A percentile compares a stretch with the other conserved stretches of the same genome.
phyloP scores from a whole-genome alignment of 2,797 vertebrate species.

The Rallus crepitans region DNA sequence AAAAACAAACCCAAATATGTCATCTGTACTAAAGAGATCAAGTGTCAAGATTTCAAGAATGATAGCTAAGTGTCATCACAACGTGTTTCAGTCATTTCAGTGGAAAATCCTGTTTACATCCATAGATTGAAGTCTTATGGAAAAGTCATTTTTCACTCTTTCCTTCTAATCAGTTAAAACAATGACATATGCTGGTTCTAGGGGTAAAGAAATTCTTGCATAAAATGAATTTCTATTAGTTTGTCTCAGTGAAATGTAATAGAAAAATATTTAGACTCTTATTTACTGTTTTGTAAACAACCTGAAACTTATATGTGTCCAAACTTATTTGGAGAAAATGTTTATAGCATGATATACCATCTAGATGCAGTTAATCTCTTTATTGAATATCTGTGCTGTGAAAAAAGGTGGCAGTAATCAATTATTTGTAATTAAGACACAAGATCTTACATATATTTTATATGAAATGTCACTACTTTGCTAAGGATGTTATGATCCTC shows the following conservation, averaged over 20 bases:
- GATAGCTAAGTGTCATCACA: background rate
- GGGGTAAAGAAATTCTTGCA: background rate
- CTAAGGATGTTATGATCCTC: background rate
- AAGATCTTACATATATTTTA: background rate
- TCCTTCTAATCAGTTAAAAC: background rate
- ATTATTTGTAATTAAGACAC: background rate
- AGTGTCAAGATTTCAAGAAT: background rate
- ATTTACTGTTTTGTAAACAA: background rate
- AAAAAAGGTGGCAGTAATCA: background rate
- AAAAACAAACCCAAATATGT: background rate
- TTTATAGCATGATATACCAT: background rate
- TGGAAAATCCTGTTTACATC: background rate
- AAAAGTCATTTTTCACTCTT: background rate
- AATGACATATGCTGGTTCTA: background rate
- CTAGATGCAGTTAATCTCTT: background rate
- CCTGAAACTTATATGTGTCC: background rate
- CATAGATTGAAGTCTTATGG: background rate
- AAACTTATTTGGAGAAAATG: background rate
- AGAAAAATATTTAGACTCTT: background rate
- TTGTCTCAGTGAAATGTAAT: background rate
- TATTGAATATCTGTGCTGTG: background rate
- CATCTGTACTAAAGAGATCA: background rate
- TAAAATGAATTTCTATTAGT: background rate
- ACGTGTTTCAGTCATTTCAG: background rate
- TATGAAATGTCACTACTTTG: background rate